phyloP scores from a whole-genome alignment of 2,797 vertebrate genomes.

The Microhierax caerulescens region DNA sequence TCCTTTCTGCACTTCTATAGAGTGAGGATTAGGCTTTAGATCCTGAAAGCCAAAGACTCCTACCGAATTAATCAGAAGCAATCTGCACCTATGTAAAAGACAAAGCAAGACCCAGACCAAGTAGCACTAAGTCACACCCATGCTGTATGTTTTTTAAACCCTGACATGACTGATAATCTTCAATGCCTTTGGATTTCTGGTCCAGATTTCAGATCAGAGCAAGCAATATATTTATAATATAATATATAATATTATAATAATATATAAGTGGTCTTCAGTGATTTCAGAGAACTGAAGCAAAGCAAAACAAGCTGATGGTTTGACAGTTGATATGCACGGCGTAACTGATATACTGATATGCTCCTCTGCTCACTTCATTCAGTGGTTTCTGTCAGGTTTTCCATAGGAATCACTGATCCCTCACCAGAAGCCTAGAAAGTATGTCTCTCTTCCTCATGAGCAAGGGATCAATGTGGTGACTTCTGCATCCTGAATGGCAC shows the following conservation, averaged over 20 bases:
- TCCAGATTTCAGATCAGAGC: neutral
- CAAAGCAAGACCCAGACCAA: neutral
- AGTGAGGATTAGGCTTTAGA: neutral
- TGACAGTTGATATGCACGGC: neutral
- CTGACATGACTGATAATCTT: neutral
- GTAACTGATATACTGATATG: neutral
- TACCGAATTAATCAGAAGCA: neutral
- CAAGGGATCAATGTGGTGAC: neutral
- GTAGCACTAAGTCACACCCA: neutral
- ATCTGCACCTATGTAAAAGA: neutral
- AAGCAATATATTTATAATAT: neutral
- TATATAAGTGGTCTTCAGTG: neutral
- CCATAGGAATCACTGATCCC: neutral
- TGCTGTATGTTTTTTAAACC: neutral
- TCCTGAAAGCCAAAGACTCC: neutral
- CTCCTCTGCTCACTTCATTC: neutral
- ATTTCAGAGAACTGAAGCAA: neutral
- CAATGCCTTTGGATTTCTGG: neutral
- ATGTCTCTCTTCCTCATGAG: neutral
- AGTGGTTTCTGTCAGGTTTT: neutral
- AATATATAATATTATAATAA: no score
- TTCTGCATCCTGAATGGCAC: neutral
- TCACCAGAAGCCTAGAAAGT: rapidly evolving
- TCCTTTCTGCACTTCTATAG: neutral
- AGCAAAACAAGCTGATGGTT: neutral